Base-by-base conservation (phyloP, 2,797 vertebrate species). In the Cryptoprocta ferox region DNA sequence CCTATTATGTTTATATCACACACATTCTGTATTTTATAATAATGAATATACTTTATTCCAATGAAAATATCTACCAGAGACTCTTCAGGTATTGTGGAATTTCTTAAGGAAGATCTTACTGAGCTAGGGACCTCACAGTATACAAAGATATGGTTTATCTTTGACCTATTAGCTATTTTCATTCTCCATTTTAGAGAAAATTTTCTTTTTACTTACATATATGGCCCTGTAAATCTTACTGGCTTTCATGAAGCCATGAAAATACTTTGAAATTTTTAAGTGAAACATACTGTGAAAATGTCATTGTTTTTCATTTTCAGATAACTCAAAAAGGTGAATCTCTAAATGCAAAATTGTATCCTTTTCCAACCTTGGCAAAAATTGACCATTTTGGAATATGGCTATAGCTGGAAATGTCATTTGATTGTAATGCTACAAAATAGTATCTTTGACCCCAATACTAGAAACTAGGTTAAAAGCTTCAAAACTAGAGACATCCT, bases 391-490 rank as follows among this genome's bases (percentile, higher is more conserved):
- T 94, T 85, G 86, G 75, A 95, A 96, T 50, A 30, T 21, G 80
- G 19, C n/a, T 93, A 21, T 61, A 95, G 76, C 73, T 91, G 18
- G 76, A 93, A 96, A 92, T 73, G 19, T 61, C 68, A 84, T 61
- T 98, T 79, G 35, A 81, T n/a, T 85, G 35, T 86, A 95, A n/a
- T 37, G 26, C 5, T 76, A 26, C 6, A 95, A 94, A 75, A 97
- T 92, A 89, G 92, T 68, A 85, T 87, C 66, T 53, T 94, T 86
- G 76, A 82, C 35, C 92, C n/a, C 19, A 90, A 26, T 80, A 32
- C 42, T 93, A 89, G 97, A 96, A 93, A 48, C 70, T 78, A 91
- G 50, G 90, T n/a, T 86, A 89, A 89, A 96, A n/a, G 24, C 89
- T 84, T 98, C 28, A 59, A 82, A 88, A 59, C 42, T 7, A 48